Evolutionary conservation across 2,888 invertebrate species (phyloP).

Genomic region (Drosophila hamatofila): DNA sequence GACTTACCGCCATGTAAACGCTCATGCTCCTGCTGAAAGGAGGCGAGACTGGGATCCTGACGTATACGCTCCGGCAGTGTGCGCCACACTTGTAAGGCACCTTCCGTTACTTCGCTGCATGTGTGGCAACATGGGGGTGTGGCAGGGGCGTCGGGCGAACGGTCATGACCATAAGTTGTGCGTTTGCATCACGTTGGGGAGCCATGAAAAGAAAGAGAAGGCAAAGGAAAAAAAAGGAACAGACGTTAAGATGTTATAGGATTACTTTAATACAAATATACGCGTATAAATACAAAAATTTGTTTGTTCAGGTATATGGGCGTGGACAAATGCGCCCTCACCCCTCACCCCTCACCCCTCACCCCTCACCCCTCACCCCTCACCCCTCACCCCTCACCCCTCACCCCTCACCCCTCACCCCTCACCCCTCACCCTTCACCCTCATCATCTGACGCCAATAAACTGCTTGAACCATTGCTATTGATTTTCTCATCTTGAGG

Average conservation of each 20-base stretch:
- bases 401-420: too few relatives aligned
- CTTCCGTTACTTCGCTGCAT: slow-evolving; percentile 87
- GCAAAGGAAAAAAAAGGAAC: slow-evolving; percentile 19
- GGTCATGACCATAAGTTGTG: slow-evolving; percentile 44
- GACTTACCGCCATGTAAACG: slow-evolving; percentile 85
- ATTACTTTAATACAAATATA: slow-evolving; percentile 63
- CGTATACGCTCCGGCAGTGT: slow-evolving; percentile 89
- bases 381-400: too few relatives aligned
- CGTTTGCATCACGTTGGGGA: slow-evolving; percentile 69
- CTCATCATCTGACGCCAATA: slow-evolving; percentile 48
- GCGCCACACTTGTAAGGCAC: slow-evolving; percentile 89
- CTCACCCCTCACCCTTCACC: too few relatives aligned
- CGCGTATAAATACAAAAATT: slow-evolving; percentile 48
- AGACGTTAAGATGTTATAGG: slow-evolving; percentile 66
- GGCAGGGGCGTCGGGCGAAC: neutral
- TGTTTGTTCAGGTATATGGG: slow-evolving; percentile 61
- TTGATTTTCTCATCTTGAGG: too few relatives aligned
- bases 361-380: too few relatives aligned
- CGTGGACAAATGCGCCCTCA: slow-evolving; percentile 37
- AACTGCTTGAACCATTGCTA: slow-evolving; percentile 40
- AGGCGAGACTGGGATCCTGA: slow-evolving; percentile 88
- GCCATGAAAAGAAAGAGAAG: slow-evolving; percentile 49
- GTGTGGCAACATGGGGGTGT: neutral
- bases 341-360: too few relatives aligned
- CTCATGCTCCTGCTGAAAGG: slow-evolving; percentile 86